A percentile compares a stretch with the other conserved stretches of the same genome.
Conservation (phyloP, 2,113 vertebrate species). For the Rutilus rutilus region DNA sequence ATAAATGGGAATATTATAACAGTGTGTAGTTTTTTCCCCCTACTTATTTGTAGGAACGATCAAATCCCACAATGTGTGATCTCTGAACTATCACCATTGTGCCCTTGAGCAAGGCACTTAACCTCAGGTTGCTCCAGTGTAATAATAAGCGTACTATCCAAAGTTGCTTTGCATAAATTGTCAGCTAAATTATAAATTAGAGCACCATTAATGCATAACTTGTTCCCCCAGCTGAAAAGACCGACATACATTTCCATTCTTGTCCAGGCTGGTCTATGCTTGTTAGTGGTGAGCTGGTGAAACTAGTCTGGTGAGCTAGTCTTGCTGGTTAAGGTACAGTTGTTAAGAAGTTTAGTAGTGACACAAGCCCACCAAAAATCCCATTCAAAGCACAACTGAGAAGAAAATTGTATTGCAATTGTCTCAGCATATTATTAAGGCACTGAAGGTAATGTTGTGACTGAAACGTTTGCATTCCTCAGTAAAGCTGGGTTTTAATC, state of each 20-base stretch:
- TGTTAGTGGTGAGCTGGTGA: neutral
- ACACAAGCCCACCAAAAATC: neutral
- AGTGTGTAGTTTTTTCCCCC: neutral
- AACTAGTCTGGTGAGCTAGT: neutral
- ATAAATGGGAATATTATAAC: neutral
- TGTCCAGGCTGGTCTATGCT: neutral
- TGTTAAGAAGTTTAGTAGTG: neutral
- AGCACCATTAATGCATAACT: neutral
- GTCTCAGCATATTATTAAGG: neutral
- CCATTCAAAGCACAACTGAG: neutral
- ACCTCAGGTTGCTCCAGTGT: neutral
- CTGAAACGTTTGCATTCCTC: too few species aligned
- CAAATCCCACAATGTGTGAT: neutral
- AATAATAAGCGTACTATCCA: neutral
- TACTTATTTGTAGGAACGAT: neutral
- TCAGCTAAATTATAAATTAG: constrained; percentile 11
- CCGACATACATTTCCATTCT: neutral
- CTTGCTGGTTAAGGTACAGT: neutral
- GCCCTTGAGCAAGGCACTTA: constrained; percentile 6
- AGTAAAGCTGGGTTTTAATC: too few species aligned
- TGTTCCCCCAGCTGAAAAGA: neutral
- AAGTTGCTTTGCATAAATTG: constrained; percentile 13
- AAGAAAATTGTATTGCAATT: neutral
- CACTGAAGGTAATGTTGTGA: too few species aligned
- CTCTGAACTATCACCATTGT: neutral